Evolutionary conservation across 2,797 vertebrate species (phyloP), one percentile per base, ranked within the genome.

Genomic region (Hozukius guyotensis): DNA sequence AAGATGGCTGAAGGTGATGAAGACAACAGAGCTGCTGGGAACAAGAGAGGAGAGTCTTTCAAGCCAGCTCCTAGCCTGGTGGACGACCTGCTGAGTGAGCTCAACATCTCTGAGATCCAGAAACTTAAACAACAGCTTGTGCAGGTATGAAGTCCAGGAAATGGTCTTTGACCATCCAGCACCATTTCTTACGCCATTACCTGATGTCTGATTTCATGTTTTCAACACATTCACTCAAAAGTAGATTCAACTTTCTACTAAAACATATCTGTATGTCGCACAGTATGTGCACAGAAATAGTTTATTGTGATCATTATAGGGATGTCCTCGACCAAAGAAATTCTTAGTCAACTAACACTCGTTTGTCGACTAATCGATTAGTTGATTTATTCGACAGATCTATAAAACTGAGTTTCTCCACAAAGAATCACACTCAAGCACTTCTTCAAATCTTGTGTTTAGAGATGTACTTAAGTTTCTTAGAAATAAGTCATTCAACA

Each of bases 41-140:
- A 96, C 78, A 97, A 96, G 93, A 97, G 96, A 89, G 95, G 96
- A 2, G 96, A 96, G 27, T 81, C 88, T 36, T 95, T 97, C 60
- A 96, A 96, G 29, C 99, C 99, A 0, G 97, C 97, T 6, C 97
- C 99, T 0, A 98, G 99, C 83, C 95, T 99, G 2, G 99, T 99
- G 88, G 98, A 98, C 0, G 99, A 99, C 94, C 96, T 99, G 81
- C 94, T 99, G 71, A 99, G 97, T 2, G 99, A 99, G 88, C 96
- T 99, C 80, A 99, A 99, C 92, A 98, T 99, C 92, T 99, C 98
- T 0, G 99, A 99, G 96, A 99, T 99, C 92, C 99, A 99, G 95
- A 99, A 99, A 88, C 94, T 99, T 56, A 99, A 99, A 88, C 98
- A 99, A 77, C 99, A 99, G 89, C 97, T 99, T 27, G 83, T 96